A percentile compares a stretch with the other conserved stretches of the same genome.
Evolutionary conservation across 1,140 invertebrate species (phyloP).

Genomic region (Teleogryllus occipitalis): DNA sequence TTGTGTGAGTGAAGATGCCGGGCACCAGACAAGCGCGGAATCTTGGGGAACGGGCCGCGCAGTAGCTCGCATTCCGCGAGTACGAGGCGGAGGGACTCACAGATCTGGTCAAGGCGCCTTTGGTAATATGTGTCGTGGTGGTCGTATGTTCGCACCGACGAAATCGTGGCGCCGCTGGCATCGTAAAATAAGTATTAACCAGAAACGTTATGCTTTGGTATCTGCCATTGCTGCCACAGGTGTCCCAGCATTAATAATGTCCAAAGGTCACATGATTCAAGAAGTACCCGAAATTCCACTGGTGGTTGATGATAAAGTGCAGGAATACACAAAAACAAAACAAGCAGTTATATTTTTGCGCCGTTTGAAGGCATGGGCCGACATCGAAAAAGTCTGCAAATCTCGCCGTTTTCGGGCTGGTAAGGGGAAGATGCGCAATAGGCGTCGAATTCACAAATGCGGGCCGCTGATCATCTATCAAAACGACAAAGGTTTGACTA

Average conservation of each 20-base stretch:
- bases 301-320: conserved; percentile 92
- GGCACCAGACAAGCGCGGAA: conserved; percentile 98
- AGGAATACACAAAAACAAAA: conserved; percentile 95
- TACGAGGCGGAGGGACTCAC: conserved; percentile 98
- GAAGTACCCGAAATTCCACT: conserved; percentile 92
- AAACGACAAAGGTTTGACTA: conserved; percentile 86
- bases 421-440: conserved; percentile 98
- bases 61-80: conserved; percentile 99
- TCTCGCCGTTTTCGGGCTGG: conserved; percentile 95
- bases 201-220: conserved; percentile 90
- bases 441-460: conserved; percentile 86
- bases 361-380: conserved; percentile 89
- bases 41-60: conserved; percentile 99
- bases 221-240: conserved; percentile 96
- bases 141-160: conserved; percentile 98
- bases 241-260: conserved; percentile 92
- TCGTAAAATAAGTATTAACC: conserved; percentile 90
- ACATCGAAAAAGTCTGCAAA: conserved; percentile 97
- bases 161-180: conserved; percentile 98
- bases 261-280: conserved; percentile 93
- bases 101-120: conserved; percentile 99
- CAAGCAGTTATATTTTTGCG: conserved; percentile 90
- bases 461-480: conserved; percentile 94
- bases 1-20: conserved; percentile 91
- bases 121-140: conserved; percentile 99